Conservation (phyloP, 2,888 invertebrate genomes). For the Drosophila rubida region DNA sequence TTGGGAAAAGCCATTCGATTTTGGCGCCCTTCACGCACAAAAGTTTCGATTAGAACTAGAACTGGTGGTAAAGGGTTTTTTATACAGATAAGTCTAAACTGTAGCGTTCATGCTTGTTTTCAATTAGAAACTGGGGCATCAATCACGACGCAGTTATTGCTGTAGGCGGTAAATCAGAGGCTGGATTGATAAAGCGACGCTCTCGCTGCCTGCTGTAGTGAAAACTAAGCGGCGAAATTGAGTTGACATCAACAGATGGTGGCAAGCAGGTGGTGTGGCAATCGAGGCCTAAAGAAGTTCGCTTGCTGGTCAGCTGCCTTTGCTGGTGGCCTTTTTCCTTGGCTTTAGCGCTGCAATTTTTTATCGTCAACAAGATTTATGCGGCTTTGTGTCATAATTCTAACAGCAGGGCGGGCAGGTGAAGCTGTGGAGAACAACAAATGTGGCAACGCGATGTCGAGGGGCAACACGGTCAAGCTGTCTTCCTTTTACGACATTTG, state of each 20-base stretch:
- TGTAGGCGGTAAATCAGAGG: constrained; percentile 52
- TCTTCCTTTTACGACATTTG: constrained; percentile 33
- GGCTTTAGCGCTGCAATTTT: constrained; percentile 52
- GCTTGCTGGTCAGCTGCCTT: neutral
- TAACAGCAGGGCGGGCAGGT: constrained; percentile 29
- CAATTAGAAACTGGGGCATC: constrained; percentile 57
- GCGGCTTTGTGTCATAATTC: constrained; percentile 72
- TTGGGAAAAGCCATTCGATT: no score
- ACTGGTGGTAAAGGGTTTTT: no score
- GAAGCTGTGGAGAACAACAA: neutral
- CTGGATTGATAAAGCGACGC: constrained; percentile 39
- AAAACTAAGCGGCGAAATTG: constrained; percentile 7
- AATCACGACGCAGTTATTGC: constrained; percentile 44
- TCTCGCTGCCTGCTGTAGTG: neutral
- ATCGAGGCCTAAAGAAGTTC: constrained; percentile 5
- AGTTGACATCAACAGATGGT: constrained; percentile 1
- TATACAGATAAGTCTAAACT: neutral
- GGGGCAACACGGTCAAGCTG: no score
- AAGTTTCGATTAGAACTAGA: no score
- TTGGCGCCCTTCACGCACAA: no score
- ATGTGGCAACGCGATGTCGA: neutral
- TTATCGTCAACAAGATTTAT: constrained; percentile 75
- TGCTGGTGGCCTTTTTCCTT: neutral
- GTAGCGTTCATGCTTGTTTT: constrained; percentile 26
- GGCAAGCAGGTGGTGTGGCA: neutral